Evolutionary conservation across 2,888 invertebrate genomes (phyloP).

Genomic region (Myopa tessellatipennis): DNA sequence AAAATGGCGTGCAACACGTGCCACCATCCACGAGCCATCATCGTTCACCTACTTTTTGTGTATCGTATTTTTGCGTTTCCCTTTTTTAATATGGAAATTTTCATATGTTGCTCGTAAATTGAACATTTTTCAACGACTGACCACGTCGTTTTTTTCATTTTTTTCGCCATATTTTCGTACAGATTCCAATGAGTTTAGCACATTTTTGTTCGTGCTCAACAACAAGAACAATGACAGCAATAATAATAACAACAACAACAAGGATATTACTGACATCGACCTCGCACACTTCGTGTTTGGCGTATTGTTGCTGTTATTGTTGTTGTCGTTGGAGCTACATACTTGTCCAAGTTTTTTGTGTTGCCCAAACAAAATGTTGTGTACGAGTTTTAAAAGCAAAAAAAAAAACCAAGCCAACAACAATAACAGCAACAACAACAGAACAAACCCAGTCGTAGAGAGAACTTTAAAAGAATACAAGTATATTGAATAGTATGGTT

Average conservation of each 20-base stretch:
- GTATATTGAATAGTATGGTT: background rate
- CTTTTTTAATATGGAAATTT: background rate
- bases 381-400: background rate
- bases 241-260: background rate
- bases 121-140: background rate
- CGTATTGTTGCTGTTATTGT: background rate
- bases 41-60: background rate
- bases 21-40: background rate
- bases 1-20: conserved; percentile 15
- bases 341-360: background rate
- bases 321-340: conserved; percentile 5
- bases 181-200: conserved; percentile 12
- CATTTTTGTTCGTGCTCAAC: conserved; percentile 10
- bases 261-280: background rate
- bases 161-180: background rate
- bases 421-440: background rate
- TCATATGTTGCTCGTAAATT: background rate
- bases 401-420: no score
- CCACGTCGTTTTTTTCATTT: no score
- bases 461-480: background rate
- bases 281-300: background rate
- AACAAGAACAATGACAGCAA: conserved; percentile 25
- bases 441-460: background rate
- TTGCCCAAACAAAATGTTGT: background rate
- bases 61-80: background rate